Evolutionary conservation across 2,113 vertebrate genomes (phyloP).

Genomic region (Ctenodactylus gundi): DNA sequence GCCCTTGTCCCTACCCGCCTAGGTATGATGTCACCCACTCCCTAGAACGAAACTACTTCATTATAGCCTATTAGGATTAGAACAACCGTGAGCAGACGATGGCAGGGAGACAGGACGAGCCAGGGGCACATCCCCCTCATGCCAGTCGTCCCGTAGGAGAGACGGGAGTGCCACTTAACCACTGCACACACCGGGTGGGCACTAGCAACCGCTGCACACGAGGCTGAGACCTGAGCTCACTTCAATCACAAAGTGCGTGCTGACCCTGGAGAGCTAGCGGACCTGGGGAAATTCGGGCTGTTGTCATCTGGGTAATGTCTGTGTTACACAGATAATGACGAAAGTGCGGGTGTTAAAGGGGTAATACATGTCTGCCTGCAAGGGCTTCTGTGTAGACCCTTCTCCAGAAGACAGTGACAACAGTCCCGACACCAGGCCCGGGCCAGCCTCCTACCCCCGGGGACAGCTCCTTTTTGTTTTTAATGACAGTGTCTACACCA

Average conservation of each 20-base stretch:
- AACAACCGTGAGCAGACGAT: too few relatives aligned
- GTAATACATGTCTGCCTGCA: neutral
- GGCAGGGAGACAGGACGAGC: too few relatives aligned
- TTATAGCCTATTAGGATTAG: too few relatives aligned
- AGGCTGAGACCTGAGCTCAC: neutral
- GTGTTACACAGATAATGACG: neutral
- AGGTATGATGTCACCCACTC: neutral
- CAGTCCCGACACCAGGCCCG: neutral
- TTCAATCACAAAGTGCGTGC: slow-evolving; percentile 29
- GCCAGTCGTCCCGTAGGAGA: too few relatives aligned
- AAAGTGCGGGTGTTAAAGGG: neutral
- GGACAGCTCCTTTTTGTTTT: neutral
- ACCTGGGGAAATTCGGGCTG: slow-evolving; percentile 18
- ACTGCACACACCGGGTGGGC: neutral
- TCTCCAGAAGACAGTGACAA: neutral
- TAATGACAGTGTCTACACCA: neutral
- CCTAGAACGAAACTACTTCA: neutral
- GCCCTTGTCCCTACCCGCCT: neutral
- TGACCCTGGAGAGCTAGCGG: neutral
- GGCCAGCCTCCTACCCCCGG: neutral
- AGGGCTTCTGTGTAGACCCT: neutral
- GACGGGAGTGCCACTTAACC: neutral
- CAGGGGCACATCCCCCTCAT: neutral
- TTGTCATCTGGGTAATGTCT: slow-evolving; percentile 1
- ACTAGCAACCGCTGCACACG: neutral